Evolutionary conservation across 2,113 vertebrate species (phyloP).

Genomic region (Calonectris borealis): DNA sequence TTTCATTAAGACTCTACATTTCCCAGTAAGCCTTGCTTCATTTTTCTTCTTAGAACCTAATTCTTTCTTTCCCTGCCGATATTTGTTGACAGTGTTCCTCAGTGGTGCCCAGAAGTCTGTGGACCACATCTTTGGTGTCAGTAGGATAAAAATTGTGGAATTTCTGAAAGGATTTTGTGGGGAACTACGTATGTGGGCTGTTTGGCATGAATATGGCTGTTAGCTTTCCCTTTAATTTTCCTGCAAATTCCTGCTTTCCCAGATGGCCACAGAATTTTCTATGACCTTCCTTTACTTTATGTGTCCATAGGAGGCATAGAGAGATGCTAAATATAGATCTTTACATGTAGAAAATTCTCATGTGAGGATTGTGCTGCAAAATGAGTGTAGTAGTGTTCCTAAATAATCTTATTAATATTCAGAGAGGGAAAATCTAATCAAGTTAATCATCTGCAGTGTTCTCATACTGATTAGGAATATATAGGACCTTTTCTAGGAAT

Average conservation of each 20-base stretch:
- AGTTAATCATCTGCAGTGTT: constrained; percentile 13
- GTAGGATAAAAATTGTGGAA: background rate
- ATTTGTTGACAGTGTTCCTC: background rate
- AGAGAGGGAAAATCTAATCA: constrained; percentile 8
- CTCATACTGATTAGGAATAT: background rate
- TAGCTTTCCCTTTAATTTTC: background rate
- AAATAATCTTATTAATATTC: constrained; percentile 43
- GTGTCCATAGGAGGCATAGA: background rate
- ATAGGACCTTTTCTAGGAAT: background rate
- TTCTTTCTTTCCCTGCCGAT: background rate
- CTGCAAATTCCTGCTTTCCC: background rate
- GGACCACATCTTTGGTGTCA: background rate
- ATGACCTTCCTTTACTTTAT: background rate
- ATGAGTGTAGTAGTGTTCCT: background rate
- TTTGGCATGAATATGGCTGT: background rate
- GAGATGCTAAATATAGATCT: constrained; percentile 3
- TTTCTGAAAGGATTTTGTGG: background rate
- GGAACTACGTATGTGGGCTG: background rate
- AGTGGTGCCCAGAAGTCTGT: background rate
- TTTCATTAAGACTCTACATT: background rate
- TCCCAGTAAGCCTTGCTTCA: background rate
- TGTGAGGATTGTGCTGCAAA: constrained; percentile 1
- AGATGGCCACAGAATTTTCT: background rate
- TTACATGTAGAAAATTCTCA: background rate
- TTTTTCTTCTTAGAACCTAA: background rate